These are phyloP conservation scores for Dendrocincla tyrannina DNA, from an alignment of 2,797 vertebrate genomes.

Conservation along the genomic window DNA sequence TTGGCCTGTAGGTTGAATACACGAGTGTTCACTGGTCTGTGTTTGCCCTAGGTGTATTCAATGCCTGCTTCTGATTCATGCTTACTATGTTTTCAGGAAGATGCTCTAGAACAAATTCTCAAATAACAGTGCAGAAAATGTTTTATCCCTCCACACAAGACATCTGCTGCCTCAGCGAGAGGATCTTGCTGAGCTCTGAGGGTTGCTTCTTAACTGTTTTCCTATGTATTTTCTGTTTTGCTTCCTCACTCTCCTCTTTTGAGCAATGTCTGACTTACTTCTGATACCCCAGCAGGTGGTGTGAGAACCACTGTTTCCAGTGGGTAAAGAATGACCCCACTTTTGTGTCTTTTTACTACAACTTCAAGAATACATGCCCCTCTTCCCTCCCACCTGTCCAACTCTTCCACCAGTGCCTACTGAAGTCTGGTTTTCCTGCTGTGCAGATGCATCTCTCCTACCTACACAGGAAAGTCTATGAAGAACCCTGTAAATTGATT, in stretches of 20 bases:
- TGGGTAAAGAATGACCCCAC: background rate
- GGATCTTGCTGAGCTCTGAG: background rate
- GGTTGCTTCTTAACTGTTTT: background rate
- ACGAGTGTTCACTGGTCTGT: accelerated
- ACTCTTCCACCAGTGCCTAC: background rate
- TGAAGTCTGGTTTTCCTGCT: background rate
- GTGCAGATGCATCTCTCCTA: background rate
- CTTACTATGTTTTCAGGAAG: background rate
- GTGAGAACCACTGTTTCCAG: background rate
- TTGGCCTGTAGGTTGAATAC: background rate
- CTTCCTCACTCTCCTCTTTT: background rate
- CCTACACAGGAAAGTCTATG: background rate
- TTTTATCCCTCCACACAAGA: background rate
- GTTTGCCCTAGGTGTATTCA: background rate
- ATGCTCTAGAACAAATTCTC: background rate
- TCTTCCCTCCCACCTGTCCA: background rate
- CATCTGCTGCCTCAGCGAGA: background rate
- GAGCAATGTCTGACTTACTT: background rate
- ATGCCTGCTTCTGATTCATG: background rate
- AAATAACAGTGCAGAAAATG: background rate
- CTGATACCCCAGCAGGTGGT: background rate
- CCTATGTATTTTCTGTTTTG: background rate
- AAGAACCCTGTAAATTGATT: background rate
- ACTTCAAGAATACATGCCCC: background rate
- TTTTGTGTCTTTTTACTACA: background rate